Evolutionary conservation across 2,888 invertebrate species (phyloP), one percentile per base, ranked within the genome.

Genomic region (Meteorus colon): DNA sequence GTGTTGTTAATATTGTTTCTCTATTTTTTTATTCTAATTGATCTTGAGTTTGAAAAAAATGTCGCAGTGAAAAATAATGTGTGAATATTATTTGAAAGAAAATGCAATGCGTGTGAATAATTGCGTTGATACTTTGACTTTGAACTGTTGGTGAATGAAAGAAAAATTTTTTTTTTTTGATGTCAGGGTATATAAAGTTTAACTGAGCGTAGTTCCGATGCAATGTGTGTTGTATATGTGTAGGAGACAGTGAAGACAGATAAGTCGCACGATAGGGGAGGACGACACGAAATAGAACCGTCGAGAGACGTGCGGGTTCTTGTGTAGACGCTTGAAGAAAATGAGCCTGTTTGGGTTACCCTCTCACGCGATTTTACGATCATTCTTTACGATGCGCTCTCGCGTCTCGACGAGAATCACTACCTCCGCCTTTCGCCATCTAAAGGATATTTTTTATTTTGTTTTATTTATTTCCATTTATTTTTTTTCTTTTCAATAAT

Each of bases 41-140:
- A 60, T 60, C 27, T 60, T 10, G 16, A 12, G 2, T 5, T 2
- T 41, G 4, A 41, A 41, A 41, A 41, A 41, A 41, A 12, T 41
- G 41, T 41, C 41, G 8, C 41, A 41, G 41, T 4, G 41, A 2
- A 41, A 34, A 37, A 76, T 65, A 68, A 63, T 63, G 66, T 73
- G 73, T 68, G 63, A 59, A 24, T n/a, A 67, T 41, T 73, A 65
- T 69, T 51, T 60, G 48, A 77, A 51, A 19, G 63, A 16, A 69
- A 41, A 41, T 41, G 67, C 55, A 55, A 78, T 77, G 78, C 80
- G 77, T 78, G 78, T 80, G 76, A 77, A 67, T 81, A 79, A 80
- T 80, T 79, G 77, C 71, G 55, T 69, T 37, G 59, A 70, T 77
- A 77, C 81, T 78, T 81, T 81, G 82, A 78, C 80, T 79, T 78